Evolutionary conservation across 2,113 vertebrate genomes (phyloP).

Genomic region (Anthoscopus minutus): DNA sequence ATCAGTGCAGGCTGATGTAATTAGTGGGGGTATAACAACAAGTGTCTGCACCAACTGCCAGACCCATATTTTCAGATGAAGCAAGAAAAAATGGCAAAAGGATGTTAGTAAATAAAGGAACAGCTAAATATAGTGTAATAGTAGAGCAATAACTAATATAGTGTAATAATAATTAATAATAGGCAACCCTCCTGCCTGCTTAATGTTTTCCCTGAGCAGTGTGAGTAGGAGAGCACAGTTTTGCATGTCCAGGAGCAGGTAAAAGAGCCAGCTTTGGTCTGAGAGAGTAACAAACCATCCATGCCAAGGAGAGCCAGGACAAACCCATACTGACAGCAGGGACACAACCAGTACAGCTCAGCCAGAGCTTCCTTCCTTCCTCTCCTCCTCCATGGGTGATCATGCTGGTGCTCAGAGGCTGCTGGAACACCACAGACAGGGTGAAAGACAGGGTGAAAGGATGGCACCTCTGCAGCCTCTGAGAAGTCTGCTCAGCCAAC

Average conservation of each 20-base stretch:
- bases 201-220: not conserved
- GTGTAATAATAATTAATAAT: not conserved
- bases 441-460: not conserved
- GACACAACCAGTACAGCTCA: not conserved
- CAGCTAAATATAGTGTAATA: not conserved
- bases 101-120: not conserved
- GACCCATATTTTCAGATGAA: not conserved
- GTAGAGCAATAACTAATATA: not conserved
- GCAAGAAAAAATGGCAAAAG: not conserved
- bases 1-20: not conserved
- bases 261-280: not conserved
- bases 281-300: not conserved
- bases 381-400: not conserved
- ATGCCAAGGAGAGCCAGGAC: not conserved
- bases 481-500: not conserved
- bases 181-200: not conserved
- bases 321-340: fast-evolving
- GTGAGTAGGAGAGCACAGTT: not conserved
- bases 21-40: not conserved
- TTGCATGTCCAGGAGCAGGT: fast-evolving
- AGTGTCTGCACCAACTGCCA: not conserved
- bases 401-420: not conserved
- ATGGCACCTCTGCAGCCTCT: not conserved
- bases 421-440: not conserved
- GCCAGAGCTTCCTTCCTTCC: not conserved